These are phyloP conservation scores for Poeciliopsis paucimaculata DNA, from an alignment of 2,797 vertebrate genomes.

Conservation along the genomic window DNA sequence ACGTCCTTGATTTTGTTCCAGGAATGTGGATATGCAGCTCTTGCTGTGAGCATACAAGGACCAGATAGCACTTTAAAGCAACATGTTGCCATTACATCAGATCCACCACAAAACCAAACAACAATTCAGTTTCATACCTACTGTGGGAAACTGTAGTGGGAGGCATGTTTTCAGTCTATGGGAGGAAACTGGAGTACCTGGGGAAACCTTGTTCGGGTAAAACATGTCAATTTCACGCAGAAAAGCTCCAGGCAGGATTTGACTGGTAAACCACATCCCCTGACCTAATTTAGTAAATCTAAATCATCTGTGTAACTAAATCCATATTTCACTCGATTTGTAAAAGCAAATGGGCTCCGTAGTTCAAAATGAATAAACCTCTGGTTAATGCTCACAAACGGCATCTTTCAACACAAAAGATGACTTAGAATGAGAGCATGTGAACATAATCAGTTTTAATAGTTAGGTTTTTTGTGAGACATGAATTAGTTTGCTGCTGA, in stretches of 20 bases:
- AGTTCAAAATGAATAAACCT: conserved; percentile 28
- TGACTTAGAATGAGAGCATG: conserved; percentile 59
- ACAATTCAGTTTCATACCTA: neutral
- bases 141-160: no score
- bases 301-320: neutral
- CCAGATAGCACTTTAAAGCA: neutral
- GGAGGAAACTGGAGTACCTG: neutral
- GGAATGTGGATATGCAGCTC: neutral
- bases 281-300: neutral
- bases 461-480: conserved; percentile 69
- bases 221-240: conserved; percentile 1
- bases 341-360: neutral
- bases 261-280: neutral
- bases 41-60: neutral
- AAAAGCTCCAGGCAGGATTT: neutral
- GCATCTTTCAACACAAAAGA: conserved; percentile 57
- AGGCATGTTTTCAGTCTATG: neutral
- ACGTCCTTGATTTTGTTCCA: neutral
- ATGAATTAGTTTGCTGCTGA: conserved; percentile 54
- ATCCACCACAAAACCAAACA: neutral
- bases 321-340: neutral
- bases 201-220: no score
- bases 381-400: conserved; percentile 61
- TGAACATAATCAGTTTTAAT: conserved; percentile 72
- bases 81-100: neutral